Evolutionary conservation across 2,113 vertebrate genomes (phyloP), one percentile per base, ranked within the genome.

Genomic region (Grus americana): DNA sequence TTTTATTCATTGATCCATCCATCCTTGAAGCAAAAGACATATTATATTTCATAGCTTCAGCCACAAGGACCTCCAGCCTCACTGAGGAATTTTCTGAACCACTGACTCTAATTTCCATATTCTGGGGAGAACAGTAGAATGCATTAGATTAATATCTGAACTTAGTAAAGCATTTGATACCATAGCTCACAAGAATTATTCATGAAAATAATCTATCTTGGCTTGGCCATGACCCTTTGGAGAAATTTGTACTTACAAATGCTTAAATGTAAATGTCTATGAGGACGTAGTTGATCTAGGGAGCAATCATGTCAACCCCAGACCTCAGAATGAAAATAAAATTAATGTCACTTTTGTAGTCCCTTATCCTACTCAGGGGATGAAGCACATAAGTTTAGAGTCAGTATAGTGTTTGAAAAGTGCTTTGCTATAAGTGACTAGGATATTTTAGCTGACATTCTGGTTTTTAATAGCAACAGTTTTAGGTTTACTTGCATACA

Each of bases 81-180:
- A 62, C 85, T 72, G 71, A 87, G 63, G 86, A 65, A 86, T 96
- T 95, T 96, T 96, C 79, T 90, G 88, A 96, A 76, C 86, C 84
- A 86, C 88, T 95, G 86, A n/a, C 74, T 96, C 85, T 81, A 40
- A 96, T 94, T 95, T 93, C 70, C 70, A 74, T 91, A 89, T 95
- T 93, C 85, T 94, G 54, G 23, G 78, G 73, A 93, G 81, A 94
- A 91, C 52, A 79, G 90, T 50, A 75, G 87, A 97, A 93, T 86
- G 66, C 52, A 93, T 94, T 95, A 94, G 90, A 95, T 97, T 96
- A 89, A 95, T 95, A 95, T 87, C 91, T 92, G 92, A 96, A 90
- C 21, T 75, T 93, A 59, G 86, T 23, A 97, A 93, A 87, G 70
- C 68, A 74, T 95, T 96, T 90, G 68, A 87, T 95, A 96, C 50